Evolutionary conservation across 2,888 invertebrate genomes (phyloP), one percentile per base, ranked within the genome.

Genomic region (Tinea semifulvella): DNA sequence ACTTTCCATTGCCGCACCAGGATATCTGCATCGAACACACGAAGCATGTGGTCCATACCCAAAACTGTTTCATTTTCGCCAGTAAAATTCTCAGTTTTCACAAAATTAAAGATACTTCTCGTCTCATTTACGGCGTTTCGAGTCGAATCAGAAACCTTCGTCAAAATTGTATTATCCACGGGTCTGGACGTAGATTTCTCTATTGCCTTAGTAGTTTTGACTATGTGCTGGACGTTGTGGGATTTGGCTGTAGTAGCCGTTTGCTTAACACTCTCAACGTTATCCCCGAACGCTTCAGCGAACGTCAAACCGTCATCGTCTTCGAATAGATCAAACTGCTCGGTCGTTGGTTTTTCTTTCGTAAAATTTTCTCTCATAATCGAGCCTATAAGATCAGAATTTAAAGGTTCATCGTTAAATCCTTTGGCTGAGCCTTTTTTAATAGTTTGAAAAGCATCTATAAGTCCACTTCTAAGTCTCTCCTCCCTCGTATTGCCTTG

Each of bases 21-120:
- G 16, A 82, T 68, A 49, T 84, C 82, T 0, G 83, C 81, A 50
- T 85, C 85, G 51, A 84, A 83, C 52, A 86, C 71, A 49, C 85
- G 67, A 57, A 86, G 59, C 65, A 83, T 76, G 42, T 72, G 71
- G 53, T 85, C 82, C 38, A 85, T 76, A 0, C 81, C 79, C 47
- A 56, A 31, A 18, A 36, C 26, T 2, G 14, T 19, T 2, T 17
- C 19, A 18, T 45, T 46, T 10, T 40, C 25, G 3, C 6, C 10
- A 6, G 28, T 5, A 8, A 28, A 18, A 2, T 17, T 22, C 8
- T 27, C 27, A 22, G 27, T 11, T 7, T 7, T 22, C 13, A 8
- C 2, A 50, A 60, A 43, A 13, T 53, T 60, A 48, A 61, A 20
- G 31, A 25, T 20, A 25, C 20, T 57, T 50, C 69, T 60, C n/a